A percentile compares a stretch with the other conserved stretches of the same genome.
phyloP scores from a whole-genome alignment of 2,113 vertebrate genomes.

The Callaeas wilsoni region DNA sequence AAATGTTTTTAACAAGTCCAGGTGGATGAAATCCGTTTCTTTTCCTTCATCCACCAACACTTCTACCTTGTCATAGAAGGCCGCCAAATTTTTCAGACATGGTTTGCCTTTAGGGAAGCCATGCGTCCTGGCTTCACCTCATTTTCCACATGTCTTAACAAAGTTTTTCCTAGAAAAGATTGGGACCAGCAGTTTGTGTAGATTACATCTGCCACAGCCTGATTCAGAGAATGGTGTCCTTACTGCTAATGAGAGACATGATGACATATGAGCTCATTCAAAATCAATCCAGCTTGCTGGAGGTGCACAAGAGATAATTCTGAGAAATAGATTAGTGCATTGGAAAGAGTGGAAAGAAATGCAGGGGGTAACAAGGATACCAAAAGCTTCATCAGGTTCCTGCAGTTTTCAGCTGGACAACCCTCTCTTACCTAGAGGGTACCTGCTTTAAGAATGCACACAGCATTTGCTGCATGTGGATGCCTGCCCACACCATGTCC shows the following conservation, averaged over 20 bases:
- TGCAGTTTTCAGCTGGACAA: background rate
- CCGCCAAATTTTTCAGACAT: background rate
- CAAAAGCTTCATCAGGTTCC: background rate
- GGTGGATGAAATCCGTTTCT: background rate
- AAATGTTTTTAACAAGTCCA: background rate
- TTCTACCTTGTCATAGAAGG: background rate
- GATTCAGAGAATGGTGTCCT: background rate
- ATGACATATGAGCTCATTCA: background rate
- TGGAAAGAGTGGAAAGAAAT: background rate
- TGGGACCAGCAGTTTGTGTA: background rate
- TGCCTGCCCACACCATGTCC: accelerated
- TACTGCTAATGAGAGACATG: background rate
- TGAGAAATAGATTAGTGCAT: background rate
- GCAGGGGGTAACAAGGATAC: background rate
- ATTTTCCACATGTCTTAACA: background rate
- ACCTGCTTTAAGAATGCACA: accelerated
- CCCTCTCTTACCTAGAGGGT: background rate
- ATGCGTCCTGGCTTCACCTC: background rate
- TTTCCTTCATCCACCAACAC: background rate
- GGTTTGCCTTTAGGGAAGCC: background rate
- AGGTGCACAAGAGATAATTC: background rate
- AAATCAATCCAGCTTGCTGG: background rate
- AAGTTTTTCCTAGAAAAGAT: background rate
- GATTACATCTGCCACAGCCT: background rate
- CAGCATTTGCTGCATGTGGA: background rate